These are phyloP conservation scores for Meiosimyza platycephala DNA, from an alignment of 2,888 invertebrate genomes.

Conservation along the genomic window DNA sequence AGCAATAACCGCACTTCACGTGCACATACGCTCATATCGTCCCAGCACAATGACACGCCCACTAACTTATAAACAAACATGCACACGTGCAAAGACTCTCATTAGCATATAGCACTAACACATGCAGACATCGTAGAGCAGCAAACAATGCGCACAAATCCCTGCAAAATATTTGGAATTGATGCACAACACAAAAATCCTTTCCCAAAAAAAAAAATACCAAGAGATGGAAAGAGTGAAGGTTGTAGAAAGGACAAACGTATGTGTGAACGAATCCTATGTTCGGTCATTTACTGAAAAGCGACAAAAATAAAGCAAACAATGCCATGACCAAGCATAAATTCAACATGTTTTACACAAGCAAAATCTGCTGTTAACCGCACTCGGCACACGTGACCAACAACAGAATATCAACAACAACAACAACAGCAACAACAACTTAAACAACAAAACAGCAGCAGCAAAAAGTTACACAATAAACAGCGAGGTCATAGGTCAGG, in stretches of 20 bases:
- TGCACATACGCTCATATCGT: background rate
- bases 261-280: background rate
- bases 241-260: background rate
- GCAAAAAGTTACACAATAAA: background rate
- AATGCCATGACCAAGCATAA: slow-evolving; percentile 11
- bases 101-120: background rate
- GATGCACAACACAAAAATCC: background rate
- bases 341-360: slow-evolving; percentile 17
- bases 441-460: background rate
- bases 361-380: slow-evolving; percentile 10
- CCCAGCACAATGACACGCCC: background rate
- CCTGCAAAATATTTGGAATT: slow-evolving; percentile 14
- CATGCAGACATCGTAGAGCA: background rate
- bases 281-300: background rate
- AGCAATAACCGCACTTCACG: slow-evolving; percentile 9
- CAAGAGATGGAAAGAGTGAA: background rate
- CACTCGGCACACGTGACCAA: slow-evolving; percentile 9
- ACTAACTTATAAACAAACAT: background rate
- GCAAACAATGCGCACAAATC: slow-evolving; percentile 10
- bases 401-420: background rate
- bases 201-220: background rate
- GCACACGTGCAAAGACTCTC: background rate
- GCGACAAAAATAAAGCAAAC: background rate
- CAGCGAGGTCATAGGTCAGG: slow-evolving; percentile 4
- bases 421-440: background rate